Evolutionary conservation across 2,888 invertebrate species (phyloP), one percentile per base, ranked within the genome.

Genomic region (Agrilus cyanescens): DNA sequence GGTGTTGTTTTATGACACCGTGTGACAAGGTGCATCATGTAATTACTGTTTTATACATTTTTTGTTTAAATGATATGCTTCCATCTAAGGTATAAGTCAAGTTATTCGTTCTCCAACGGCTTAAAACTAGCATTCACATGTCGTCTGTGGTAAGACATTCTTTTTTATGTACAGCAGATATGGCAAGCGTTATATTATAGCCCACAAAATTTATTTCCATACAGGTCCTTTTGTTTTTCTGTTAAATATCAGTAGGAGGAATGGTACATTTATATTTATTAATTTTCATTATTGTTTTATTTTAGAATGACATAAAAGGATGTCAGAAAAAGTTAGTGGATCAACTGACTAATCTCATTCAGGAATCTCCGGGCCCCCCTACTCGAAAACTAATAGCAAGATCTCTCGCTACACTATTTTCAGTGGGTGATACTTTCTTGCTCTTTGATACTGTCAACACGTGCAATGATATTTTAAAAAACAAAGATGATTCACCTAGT

Each of bases 371-470:
- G 1, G 97, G 97, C 0, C 91, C 96, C 12, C 94, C 97, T 4
- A 93, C 95, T 1, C 73, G 97, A 20, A 82, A 86, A 61, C 71
- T 98, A 25, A 80, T 97, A 41, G 94, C 96, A 12, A 74, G 88
- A 60, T 91, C 91, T 61, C 70, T 96, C 49, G 94, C 95, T 0
- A 93, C 91, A 1, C 71, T 98, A 33, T 98, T 96, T 71, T 90
- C 90, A 46, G 93, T 97, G 12, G 98, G 97, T 1, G 97, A 98
- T 65, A 94, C 97, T 31, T 95, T 95, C 66, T 73, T 91, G 45
- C 76, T 99, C 34, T 97, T 97, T 65, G 94, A 95, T 56, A 94
- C 95, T 3, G 93, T 98, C 41, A 97, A 97, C 68, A 87, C 89
- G 56, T 97, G 97, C 71, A 98, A 97, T 71, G 97, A 98, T 60